phyloP scores from a whole-genome alignment of 2,113 vertebrate genomes.

The Platycercus adscitus region DNA sequence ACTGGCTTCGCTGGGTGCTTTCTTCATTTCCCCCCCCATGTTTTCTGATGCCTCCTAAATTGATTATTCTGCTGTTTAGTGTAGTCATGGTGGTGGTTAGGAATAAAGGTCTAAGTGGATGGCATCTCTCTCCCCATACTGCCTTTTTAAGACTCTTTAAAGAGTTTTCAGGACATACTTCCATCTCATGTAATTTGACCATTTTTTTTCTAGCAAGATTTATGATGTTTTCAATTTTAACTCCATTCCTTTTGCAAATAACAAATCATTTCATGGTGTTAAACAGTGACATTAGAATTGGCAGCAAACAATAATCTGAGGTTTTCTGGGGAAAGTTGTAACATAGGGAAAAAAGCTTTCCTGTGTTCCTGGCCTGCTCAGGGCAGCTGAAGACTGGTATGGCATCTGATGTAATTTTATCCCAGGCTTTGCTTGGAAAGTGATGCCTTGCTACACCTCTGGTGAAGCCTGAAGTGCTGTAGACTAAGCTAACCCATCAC shows the following conservation, averaged over 20 bases:
- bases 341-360: not conserved
- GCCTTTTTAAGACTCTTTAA: not conserved
- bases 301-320: not conserved
- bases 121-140: not conserved
- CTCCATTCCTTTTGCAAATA: not conserved
- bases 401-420: not conserved
- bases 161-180: not conserved
- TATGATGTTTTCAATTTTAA: not conserved
- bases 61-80: not conserved
- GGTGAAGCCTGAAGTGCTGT: not conserved
- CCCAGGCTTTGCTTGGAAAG: not conserved
- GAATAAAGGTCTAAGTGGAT: not conserved
- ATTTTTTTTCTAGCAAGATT: not conserved
- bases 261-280: not conserved
- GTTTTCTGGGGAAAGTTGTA: not conserved
- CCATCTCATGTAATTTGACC: not conserved
- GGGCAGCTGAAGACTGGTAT: not conserved
- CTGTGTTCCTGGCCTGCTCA: not conserved
- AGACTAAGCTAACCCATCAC: not conserved
- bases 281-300: not conserved
- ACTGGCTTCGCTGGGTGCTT: not conserved
- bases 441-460: not conserved
- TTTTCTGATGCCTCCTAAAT: not conserved
- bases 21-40: not conserved
- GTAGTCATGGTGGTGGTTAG: not conserved